phyloP scores from a whole-genome alignment of 2,888 invertebrate species.

The Phragmatobia fuliginosa region DNA sequence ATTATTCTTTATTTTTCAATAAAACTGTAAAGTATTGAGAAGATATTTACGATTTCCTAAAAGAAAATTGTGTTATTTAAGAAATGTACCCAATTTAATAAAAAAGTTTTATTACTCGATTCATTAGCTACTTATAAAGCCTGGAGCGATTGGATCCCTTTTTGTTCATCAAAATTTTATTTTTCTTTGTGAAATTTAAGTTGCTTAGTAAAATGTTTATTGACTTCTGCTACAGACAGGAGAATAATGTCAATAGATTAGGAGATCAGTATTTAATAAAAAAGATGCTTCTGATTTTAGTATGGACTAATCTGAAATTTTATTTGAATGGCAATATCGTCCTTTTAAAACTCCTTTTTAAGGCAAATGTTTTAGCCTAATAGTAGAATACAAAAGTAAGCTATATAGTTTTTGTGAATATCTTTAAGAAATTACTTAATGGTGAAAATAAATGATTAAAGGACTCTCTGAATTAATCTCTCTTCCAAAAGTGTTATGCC shows the following conservation, averaged over 20 bases:
- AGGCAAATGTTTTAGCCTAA: too few species aligned
- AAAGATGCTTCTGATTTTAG: not conserved
- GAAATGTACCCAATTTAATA: not conserved
- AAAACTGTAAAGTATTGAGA: not conserved
- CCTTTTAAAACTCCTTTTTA: too few species aligned
- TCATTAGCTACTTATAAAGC: slow-evolving; percentile 4
- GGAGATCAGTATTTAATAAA: not conserved
- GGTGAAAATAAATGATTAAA: too few species aligned
- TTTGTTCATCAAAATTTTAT: not conserved
- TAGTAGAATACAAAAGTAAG: too few species aligned
- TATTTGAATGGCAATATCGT: too few species aligned
- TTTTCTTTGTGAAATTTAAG: not conserved
- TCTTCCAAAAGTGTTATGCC: too few species aligned
- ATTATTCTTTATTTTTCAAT: too few species aligned
- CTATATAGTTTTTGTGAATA: too few species aligned
- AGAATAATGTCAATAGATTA: not conserved
- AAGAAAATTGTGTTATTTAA: not conserved
- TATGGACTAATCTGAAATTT: too few species aligned
- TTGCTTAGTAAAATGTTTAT: not conserved
- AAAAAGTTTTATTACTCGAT: slow-evolving; percentile 6
- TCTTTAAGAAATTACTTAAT: too few species aligned
- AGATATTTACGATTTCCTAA: not conserved
- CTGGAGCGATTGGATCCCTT: slow-evolving; percentile 7
- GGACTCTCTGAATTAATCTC: too few species aligned
- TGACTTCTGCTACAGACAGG: not conserved